Evolutionary conservation across 1,140 invertebrate species (phyloP).

Genomic region (Pseudomyrmex sp.): DNA sequence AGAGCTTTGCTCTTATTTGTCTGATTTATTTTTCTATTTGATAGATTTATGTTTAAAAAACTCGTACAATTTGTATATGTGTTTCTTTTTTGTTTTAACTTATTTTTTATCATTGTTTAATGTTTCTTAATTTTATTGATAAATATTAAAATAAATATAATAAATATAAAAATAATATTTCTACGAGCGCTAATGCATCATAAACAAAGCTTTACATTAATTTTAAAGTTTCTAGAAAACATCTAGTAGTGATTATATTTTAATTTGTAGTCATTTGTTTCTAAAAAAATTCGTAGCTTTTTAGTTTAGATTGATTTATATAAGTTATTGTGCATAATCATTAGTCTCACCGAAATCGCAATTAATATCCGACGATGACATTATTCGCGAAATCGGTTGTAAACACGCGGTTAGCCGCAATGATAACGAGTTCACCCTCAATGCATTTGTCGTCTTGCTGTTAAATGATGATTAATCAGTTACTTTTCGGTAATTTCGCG

Average conservation of each 20-base stretch:
- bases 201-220: background rate
- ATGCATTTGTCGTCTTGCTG: conserved; percentile 57
- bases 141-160: background rate
- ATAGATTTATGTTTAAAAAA: no score
- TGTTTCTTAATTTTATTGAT: background rate
- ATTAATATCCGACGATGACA: background rate
- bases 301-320: no score
- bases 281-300: no score
- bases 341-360: no score
- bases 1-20: no score
- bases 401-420: conserved; percentile 70
- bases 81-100: no score
- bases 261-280: no score
- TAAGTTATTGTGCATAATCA: no score
- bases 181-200: background rate
- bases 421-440: conserved; percentile 69
- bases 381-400: conserved; percentile 62
- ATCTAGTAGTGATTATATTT: no score
- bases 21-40: no score
- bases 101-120: no score
- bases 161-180: conserved; percentile 3
- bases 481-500: conserved; percentile 63
- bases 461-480: conserved; percentile 65
- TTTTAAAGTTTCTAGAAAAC: background rate
- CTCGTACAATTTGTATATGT: no score